phyloP scores from a whole-genome alignment of 64 coral and sea anemone genomes.

The Pachyseris speciosa region DNA sequence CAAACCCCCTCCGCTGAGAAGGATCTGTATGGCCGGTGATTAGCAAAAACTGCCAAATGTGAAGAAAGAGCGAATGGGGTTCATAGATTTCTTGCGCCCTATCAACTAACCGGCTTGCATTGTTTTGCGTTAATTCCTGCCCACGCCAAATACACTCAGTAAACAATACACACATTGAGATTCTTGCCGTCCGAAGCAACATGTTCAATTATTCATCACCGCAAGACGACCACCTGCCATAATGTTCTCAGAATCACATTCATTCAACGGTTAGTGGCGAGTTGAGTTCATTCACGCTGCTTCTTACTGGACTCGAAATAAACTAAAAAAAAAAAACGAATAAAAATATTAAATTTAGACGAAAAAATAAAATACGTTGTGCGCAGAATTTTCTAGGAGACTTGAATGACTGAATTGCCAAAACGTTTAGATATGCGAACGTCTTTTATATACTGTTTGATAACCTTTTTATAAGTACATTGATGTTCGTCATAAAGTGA shows the following conservation, averaged over 20 bases:
- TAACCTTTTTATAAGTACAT: too few relatives aligned
- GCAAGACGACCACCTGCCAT: constrained; percentile 9
- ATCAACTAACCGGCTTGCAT: background rate
- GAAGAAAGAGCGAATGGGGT: constrained; percentile 6
- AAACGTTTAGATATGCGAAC: too few relatives aligned
- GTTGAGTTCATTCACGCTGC: background rate
- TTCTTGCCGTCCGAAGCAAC: constrained; percentile 7
- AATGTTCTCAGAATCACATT: constrained; percentile 5
- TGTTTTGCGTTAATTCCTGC: background rate
- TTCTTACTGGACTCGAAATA: background rate
- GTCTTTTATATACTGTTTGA: too few relatives aligned
- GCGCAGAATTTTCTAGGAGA: too few relatives aligned
- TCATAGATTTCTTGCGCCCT: constrained; percentile 6
- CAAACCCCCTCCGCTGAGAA: background rate
- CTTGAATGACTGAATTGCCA: too few relatives aligned
- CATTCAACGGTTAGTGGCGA: background rate
- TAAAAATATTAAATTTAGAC: background rate
- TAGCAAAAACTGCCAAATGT: constrained; percentile 20
- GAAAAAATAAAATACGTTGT: background rate
- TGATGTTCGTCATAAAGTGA: too few relatives aligned
- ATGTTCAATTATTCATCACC: constrained; percentile 40
- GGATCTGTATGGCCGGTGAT: constrained; percentile 11
- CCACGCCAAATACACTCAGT: constrained; percentile 15
- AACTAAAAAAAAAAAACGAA: background rate
- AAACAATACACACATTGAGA: constrained; percentile 10